Conservation (phyloP, 2,113 vertebrate species). For the Leuciscus idus region DNA sequence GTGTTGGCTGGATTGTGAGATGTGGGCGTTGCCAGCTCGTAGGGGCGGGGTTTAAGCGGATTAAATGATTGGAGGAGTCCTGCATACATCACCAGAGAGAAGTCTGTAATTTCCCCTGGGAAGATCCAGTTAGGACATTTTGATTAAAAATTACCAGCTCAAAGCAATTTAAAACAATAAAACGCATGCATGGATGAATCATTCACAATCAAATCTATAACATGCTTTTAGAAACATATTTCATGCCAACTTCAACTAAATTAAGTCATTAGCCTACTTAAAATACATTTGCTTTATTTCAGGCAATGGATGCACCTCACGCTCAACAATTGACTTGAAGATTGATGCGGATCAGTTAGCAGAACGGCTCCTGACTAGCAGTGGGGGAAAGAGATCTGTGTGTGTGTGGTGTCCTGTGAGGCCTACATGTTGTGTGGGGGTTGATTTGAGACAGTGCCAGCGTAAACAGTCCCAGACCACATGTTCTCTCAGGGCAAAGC, state of each 20-base stretch:
- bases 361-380: background rate
- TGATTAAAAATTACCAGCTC: background rate
- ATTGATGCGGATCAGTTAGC: constrained; percentile 39
- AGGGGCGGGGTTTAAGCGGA: background rate
- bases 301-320: background rate
- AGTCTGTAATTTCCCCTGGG: no score
- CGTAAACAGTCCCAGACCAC: constrained; percentile 81
- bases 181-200: background rate
- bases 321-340: constrained; percentile 5
- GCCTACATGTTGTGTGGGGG: constrained; percentile 74
- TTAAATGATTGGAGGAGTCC: background rate
- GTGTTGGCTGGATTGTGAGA: background rate
- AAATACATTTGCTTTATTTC: background rate
- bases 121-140: background rate
- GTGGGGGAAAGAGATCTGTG: constrained; percentile 46
- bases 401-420: constrained; percentile 62
- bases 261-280: background rate
- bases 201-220: background rate
- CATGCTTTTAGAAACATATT: background rate
- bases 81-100: background rate
- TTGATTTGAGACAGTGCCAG: constrained; percentile 78
- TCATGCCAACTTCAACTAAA: background rate
- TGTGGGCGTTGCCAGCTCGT: background rate
- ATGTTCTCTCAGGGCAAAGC: constrained; percentile 81
- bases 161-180: background rate